These are phyloP conservation scores for Drosophila setosimentum DNA, from an alignment of 2,888 invertebrate species.

Conservation along the genomic window DNA sequence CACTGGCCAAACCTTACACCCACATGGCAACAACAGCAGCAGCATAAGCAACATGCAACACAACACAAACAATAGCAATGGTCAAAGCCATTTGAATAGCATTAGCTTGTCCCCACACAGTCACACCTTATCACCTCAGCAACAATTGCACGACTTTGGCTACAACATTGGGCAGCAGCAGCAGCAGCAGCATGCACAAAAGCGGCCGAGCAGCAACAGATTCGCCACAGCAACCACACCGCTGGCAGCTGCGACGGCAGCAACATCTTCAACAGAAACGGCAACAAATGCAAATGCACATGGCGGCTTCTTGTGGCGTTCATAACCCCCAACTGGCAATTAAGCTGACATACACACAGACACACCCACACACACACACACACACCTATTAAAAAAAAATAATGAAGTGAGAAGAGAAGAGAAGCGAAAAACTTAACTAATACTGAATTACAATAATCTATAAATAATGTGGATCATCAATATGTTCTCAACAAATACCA, in stretches of 20 bases:
- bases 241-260: slow-evolving; percentile 21
- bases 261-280: slow-evolving; percentile 21
- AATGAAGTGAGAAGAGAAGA: neutral
- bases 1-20: slow-evolving; percentile 6
- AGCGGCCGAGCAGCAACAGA: slow-evolving; percentile 46
- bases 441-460: slow-evolving; percentile 25
- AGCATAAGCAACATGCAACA: slow-evolving; percentile 13
- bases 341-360: neutral
- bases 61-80: slow-evolving; percentile 21
- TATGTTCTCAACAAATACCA: slow-evolving; percentile 61
- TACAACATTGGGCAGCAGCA: slow-evolving; percentile 43
- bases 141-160: slow-evolving; percentile 46
- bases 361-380: neutral
- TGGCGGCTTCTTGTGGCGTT: slow-evolving; percentile 60
- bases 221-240: slow-evolving; percentile 35
- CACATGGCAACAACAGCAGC: slow-evolving; percentile 8
- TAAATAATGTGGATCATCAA: slow-evolving; percentile 33
- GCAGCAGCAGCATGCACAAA: slow-evolving; percentile 58
- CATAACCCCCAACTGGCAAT: slow-evolving; percentile 58
- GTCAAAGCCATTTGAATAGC: slow-evolving; percentile 14
- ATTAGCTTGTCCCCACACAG: slow-evolving; percentile 26
- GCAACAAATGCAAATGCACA: slow-evolving; percentile 29
- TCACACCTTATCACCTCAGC: slow-evolving; percentile 25
- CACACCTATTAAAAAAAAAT: slow-evolving; percentile 6
- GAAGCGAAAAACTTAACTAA: slow-evolving; percentile 10